Conservation (phyloP, 2,797 vertebrate genomes). For the Diplodus sargus region DNA sequence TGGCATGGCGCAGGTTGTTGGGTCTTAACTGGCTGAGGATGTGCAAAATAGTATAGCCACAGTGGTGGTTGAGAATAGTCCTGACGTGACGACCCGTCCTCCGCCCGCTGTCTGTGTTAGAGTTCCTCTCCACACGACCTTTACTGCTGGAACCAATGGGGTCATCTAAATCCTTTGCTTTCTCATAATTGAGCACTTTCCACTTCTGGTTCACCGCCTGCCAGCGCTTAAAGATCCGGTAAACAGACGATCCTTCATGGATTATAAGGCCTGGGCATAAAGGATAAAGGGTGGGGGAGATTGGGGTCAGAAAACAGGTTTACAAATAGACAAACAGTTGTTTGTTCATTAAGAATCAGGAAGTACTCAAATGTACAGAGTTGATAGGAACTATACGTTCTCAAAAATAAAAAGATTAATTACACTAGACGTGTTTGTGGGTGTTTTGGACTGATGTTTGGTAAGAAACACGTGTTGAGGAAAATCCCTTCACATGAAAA, state of each 20-base stretch:
- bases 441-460: slow-evolving; percentile 12
- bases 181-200: slow-evolving; percentile 93
- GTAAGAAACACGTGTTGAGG: slow-evolving; percentile 11
- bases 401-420: slow-evolving; percentile 41
- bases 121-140: slow-evolving; percentile 82
- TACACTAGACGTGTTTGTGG: slow-evolving; percentile 12
- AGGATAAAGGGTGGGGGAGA: slow-evolving; percentile 39
- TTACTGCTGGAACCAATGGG: slow-evolving; percentile 84
- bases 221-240: slow-evolving; percentile 93
- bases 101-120: slow-evolving; percentile 50
- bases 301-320: slow-evolving; percentile 41
- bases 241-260: slow-evolving; percentile 91
- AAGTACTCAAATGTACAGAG: slow-evolving; percentile 5
- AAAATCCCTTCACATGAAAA: slow-evolving; percentile 9
- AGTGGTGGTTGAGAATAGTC: slow-evolving; percentile 91
- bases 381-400: slow-evolving; percentile 3
- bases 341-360: slow-evolving; percentile 51
- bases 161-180: slow-evolving; percentile 89
- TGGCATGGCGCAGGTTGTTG: slow-evolving; percentile 83
- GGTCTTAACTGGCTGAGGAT: slow-evolving; percentile 90
- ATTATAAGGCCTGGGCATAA: slow-evolving; percentile 87
- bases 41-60: slow-evolving; percentile 90
- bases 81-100: slow-evolving; percentile 84
- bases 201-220: slow-evolving; percentile 92
- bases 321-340: slow-evolving; percentile 53